A percentile compares a stretch with the other conserved stretches of the same genome.
Evolutionary conservation across 2,797 vertebrate species (phyloP).

Genomic region (Gymnoscopelus microlampas): DNA sequence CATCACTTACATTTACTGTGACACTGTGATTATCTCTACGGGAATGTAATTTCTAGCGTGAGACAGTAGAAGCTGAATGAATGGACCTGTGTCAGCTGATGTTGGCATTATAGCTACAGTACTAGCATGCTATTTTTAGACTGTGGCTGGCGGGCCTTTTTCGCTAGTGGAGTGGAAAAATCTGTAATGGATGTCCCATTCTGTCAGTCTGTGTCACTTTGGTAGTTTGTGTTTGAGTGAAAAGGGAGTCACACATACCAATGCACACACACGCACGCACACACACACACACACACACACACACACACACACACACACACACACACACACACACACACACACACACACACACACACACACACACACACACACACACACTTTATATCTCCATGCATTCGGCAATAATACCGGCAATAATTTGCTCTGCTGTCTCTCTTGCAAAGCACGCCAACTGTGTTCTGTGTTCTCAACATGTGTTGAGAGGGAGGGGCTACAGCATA

Average conservation of each 20-base stretch:
- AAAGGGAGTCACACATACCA: not conserved
- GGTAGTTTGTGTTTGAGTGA: slow-evolving; percentile 7
- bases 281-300: no score
- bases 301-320: no score
- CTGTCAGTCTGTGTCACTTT: slow-evolving; percentile 45
- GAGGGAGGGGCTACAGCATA: no score
- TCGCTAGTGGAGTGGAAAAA: slow-evolving; percentile 60
- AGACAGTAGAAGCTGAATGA: no score
- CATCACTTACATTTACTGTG: no score
- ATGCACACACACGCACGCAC: no score
- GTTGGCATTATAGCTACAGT: slow-evolving; percentile 29
- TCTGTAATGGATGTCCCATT: slow-evolving; percentile 64
- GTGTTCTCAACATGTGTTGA: slow-evolving; percentile 13
- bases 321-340: not conserved
- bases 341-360: slow-evolving; percentile 12
- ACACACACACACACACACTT: slow-evolving; percentile 5
- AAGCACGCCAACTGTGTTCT: slow-evolving; percentile 43
- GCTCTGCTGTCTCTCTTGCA: slow-evolving; percentile 9
- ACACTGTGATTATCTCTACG: no score
- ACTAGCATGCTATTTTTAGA: slow-evolving; percentile 48
- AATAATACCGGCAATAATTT: not conserved
- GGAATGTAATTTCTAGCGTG: no score
- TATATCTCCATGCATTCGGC: slow-evolving; percentile 5
- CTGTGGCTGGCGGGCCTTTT: slow-evolving; percentile 47
- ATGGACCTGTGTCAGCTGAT: not conserved